Evolutionary conservation across 2,888 invertebrate genomes (phyloP), one percentile per base, ranked within the genome.

Genomic region (Galeopsomyia nigrocyanea): DNA sequence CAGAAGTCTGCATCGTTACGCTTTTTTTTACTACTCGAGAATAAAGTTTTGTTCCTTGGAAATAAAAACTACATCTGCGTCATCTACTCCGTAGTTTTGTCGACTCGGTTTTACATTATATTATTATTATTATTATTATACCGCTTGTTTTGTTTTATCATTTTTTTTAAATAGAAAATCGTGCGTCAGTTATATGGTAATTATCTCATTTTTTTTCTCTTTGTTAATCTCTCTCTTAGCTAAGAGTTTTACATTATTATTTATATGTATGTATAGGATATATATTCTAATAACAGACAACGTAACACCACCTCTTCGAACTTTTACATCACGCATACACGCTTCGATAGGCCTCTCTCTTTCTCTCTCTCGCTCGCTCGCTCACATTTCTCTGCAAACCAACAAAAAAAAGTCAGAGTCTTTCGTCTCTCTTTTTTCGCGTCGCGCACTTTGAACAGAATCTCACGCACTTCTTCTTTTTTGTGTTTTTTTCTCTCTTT

Each of bases 111-210:
- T 56, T 68, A 49, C 61, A 62, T 67, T n/a, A n/a, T 10, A 53
- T 17, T 53, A 26, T 26, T 26, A 26, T 53, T n/a, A 62, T 67
- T 10, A 53, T 17, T 53, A 26, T 26, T 26, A 26, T 53, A 10
- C 10, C 19, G 50, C 47, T 66, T 61, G 67, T 65, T 63, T 65
- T 56, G 51, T 62, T 67, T 65, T 26, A 26, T 7, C 39, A 1
- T 53, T 19, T 53, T 19, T 53, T 21, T 19, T 53, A n/a, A 19
- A 73, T 75, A 75, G 71, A 75, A 75, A 75, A 75, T 73, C 75
- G 71, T 75, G 75, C 75, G 46, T 73, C 69, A 62, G 67, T 68
- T 26, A 39, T 39, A 13, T 39, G 2, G 5, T 39, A 39, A 39
- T 39, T 39, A 26, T 39, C 39, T 39, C 7, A 5, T 39, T 39